A percentile compares a stretch with the other conserved stretches of the same genome.
Conservation (phyloP, 2,113 vertebrate species). For the Rhea pennata region DNA sequence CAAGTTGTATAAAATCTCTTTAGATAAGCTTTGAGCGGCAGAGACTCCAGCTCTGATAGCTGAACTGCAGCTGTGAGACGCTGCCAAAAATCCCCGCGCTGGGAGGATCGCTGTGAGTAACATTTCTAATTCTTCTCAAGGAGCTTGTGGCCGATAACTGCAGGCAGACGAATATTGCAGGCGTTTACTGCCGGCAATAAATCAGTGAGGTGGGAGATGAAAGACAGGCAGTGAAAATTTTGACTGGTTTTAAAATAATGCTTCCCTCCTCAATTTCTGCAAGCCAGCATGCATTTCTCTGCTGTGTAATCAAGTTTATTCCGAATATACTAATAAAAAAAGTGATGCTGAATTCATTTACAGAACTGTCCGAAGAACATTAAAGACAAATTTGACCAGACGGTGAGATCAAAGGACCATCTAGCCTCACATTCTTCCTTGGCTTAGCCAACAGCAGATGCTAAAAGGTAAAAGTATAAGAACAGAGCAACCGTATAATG, state of each 20-base stretch:
- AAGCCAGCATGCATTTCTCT: neutral
- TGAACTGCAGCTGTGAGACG: neutral
- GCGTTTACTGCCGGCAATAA: neutral
- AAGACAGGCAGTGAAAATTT: neutral
- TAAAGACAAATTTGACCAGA: neutral
- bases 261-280: neutral
- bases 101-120: constrained; percentile 46
- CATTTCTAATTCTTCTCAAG: constrained; percentile 9
- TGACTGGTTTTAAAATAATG: neutral
- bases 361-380: neutral
- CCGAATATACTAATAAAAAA: neutral
- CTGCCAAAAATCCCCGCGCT: neutral
- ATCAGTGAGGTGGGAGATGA: neutral
- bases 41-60: neutral
- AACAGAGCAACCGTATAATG: neutral
- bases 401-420: neutral
- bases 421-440: accelerated
- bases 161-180: neutral
- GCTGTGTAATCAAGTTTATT: neutral
- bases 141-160: neutral
- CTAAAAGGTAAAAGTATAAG: neutral
- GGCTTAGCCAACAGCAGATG: neutral
- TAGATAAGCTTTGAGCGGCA: neutral
- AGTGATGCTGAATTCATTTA: neutral
- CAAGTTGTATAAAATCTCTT: neutral